phyloP scores from a whole-genome alignment of 2,888 invertebrate genomes.

The Syrista parreyssii region DNA sequence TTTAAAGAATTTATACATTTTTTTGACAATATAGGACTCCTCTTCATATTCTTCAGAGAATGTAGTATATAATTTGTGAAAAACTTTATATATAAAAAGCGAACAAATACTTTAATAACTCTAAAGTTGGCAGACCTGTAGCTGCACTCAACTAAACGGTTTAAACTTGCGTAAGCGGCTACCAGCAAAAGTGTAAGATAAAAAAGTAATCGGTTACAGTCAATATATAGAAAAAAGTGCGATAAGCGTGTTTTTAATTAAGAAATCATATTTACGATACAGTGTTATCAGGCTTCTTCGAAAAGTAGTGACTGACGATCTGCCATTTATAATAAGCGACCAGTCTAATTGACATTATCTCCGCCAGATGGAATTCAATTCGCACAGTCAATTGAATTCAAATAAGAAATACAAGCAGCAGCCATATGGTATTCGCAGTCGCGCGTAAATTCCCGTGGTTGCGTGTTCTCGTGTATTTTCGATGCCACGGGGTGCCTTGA shows the following conservation, averaged over 20 bases:
- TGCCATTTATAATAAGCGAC: background rate
- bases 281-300: background rate
- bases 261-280: background rate
- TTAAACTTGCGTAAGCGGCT: background rate
- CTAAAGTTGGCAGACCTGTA: background rate
- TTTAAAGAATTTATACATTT: background rate
- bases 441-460: conserved; percentile 35
- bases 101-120: background rate
- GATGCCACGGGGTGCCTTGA: conserved; percentile 37
- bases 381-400: background rate
- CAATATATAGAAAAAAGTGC: background rate
- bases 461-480: conserved; percentile 22
- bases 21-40: background rate
- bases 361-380: background rate
- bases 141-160: background rate
- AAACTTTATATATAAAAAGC: background rate
- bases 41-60: background rate
- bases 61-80: background rate
- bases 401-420: background rate
- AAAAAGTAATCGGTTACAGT: background rate
- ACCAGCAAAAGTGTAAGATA: background rate
- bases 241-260: background rate
- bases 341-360: background rate
- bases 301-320: background rate
- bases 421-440: conserved; percentile 19